phyloP scores from a whole-genome alignment of 2,113 vertebrate genomes.

The Corythaixoides concolor region DNA sequence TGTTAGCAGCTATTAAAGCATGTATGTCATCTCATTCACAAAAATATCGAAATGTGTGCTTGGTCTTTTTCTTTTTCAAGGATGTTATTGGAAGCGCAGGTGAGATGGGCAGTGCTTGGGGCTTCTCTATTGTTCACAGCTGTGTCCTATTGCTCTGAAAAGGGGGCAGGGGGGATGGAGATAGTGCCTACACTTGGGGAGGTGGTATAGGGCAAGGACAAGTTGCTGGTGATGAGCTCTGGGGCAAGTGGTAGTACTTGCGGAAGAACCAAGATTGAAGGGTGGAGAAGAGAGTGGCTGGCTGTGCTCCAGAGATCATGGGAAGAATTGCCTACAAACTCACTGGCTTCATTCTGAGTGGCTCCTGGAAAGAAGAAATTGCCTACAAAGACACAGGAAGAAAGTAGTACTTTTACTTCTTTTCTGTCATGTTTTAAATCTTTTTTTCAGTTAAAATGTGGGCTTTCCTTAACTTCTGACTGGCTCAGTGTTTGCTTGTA shows the following conservation, averaged over 20 bases:
- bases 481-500: not conserved
- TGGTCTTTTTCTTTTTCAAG: not conserved
- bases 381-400: fast-evolving
- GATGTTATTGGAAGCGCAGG: not conserved
- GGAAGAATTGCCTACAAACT: not conserved
- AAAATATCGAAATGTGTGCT: not conserved
- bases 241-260: not conserved
- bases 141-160: not conserved
- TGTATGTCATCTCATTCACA: not conserved
- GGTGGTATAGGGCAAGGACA: not conserved
- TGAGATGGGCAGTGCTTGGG: not conserved
- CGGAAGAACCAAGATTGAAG: not conserved
- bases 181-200: not conserved
- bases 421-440: not conserved
- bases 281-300: not conserved
- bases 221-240: not conserved
- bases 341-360: not conserved
- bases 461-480: not conserved
- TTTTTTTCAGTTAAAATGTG: not conserved
- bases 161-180: fast-evolving
- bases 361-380: not conserved
- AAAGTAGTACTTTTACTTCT: not conserved
- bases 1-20: not conserved
- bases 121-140: not conserved
- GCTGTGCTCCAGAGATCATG: not conserved